Evolutionary conservation across 2,888 invertebrate species (phyloP).

Genomic region (Pegoplata infirma): DNA sequence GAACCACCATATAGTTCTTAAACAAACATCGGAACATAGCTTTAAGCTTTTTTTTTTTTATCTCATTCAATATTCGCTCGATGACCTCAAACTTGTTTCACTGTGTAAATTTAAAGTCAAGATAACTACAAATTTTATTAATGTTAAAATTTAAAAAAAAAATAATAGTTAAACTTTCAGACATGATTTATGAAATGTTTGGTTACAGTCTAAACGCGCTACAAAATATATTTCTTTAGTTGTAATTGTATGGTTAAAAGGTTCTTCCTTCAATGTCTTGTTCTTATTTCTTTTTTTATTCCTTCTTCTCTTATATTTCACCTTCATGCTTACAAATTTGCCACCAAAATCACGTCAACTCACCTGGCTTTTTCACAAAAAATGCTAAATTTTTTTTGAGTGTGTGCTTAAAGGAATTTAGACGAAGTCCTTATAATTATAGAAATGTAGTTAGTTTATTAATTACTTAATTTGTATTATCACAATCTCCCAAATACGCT

Average conservation of each 20-base stretch:
- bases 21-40: too few species aligned
- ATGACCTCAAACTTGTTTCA: too few species aligned
- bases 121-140: too few species aligned
- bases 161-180: too few species aligned
- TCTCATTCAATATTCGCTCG: too few species aligned
- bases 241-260: conserved; percentile 35
- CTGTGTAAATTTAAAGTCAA: too few species aligned
- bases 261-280: conserved; percentile 44
- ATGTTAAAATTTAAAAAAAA: too few species aligned
- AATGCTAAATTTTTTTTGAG: conserved; percentile 24
- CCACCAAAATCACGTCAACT: conserved; percentile 32
- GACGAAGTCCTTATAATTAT: conserved; percentile 72
- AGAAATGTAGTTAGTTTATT: conserved; percentile 69
- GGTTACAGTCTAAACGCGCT: background rate
- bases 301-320: conserved; percentile 33
- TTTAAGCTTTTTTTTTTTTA: too few species aligned
- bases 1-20: too few species aligned
- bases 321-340: conserved; percentile 52
- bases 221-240: background rate
- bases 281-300: conserved; percentile 46
- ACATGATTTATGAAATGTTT: too few species aligned
- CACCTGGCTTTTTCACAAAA: conserved; percentile 42
- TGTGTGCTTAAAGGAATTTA: conserved; percentile 64
- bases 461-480: conserved; percentile 33
- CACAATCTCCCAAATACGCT: background rate